Conservation (phyloP, 2,113 vertebrate genomes). For the Bettongia penicillata region DNA sequence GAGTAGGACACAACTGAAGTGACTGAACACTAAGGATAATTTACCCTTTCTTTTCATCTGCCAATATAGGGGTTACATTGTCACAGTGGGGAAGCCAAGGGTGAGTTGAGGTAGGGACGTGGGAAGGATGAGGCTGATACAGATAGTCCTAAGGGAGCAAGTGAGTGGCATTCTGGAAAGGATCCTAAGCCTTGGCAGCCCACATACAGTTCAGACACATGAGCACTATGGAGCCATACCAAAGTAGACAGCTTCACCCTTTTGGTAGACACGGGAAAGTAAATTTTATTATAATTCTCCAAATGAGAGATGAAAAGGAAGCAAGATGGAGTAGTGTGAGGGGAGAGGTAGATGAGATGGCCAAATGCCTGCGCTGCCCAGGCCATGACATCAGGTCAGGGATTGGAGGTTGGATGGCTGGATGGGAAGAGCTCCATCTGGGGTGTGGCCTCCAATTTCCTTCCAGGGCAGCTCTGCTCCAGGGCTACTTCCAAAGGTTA, state of each 20-base stretch:
- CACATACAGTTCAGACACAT: neutral
- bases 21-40: too few relatives aligned
- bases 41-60: neutral
- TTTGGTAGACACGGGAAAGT: neutral
- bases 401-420: neutral
- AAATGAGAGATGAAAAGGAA: neutral
- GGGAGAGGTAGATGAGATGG: neutral
- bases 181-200: neutral
- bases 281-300: neutral
- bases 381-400: neutral
- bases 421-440: neutral
- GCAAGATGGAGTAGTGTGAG: neutral
- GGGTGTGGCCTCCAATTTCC: neutral
- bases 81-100: neutral
- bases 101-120: neutral
- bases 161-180: neutral
- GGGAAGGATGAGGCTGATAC: neutral
- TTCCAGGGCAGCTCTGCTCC: neutral
- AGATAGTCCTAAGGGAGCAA: neutral
- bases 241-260: neutral
- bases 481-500: neutral
- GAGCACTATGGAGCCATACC: neutral
- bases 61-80: neutral
- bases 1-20: too few relatives aligned
- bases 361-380: too few relatives aligned